A percentile compares a stretch with the other conserved stretches of the same genome.
phyloP scores from a whole-genome alignment of 2,113 vertebrate species.

The Phalacrocorax aristotelis region DNA sequence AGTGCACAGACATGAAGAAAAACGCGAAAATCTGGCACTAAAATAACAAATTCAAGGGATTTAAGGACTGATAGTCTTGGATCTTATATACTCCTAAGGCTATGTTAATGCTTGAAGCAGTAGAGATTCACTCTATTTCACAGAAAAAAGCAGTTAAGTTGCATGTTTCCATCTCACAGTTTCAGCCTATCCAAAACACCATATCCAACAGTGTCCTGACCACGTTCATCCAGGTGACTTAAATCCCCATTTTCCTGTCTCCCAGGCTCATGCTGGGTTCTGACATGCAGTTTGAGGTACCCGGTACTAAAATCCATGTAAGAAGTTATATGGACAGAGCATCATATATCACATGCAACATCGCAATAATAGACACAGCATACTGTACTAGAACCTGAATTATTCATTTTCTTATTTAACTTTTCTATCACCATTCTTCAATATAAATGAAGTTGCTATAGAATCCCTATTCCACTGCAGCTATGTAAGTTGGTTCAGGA shows the following conservation, averaged over 20 bases:
- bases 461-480: neutral
- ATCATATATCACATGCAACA: neutral
- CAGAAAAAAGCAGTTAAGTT: neutral
- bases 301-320: neutral
- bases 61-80: neutral
- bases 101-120: neutral
- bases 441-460: neutral
- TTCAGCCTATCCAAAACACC: neutral
- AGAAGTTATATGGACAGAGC: neutral
- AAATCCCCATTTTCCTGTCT: neutral
- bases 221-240: neutral
- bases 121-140: neutral
- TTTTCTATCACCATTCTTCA: neutral
- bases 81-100: neutral
- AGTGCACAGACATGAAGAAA: neutral
- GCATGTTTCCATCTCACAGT: neutral
- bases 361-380: neutral
- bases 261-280: neutral
- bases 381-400: neutral
- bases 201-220: neutral
- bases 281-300: neutral
- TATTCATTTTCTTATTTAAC: slow-evolving; percentile 7
- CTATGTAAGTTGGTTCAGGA: neutral
- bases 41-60: neutral
- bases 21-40: neutral